These are phyloP conservation scores for Lasaia peninsularis DNA, from an alignment of 1,140 invertebrate genomes.

Conservation along the genomic window DNA sequence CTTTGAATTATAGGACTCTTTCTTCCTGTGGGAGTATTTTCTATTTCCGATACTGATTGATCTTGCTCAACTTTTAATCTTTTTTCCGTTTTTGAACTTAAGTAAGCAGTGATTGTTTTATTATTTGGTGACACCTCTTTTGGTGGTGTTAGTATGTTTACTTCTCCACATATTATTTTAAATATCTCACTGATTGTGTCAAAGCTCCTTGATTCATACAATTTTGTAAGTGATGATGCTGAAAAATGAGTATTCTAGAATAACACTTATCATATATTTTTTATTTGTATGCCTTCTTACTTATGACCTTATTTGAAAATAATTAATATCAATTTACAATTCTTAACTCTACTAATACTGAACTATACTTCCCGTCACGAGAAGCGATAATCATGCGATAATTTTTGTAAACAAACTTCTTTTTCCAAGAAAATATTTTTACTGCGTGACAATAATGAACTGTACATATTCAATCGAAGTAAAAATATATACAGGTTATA, in stretches of 20 bases:
- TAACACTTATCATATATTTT: neutral
- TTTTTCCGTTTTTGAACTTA: conserved; percentile 30
- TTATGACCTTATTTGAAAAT: too few relatives aligned
- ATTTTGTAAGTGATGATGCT: conserved; percentile 46
- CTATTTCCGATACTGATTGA: conserved; percentile 51
- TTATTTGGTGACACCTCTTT: conserved; percentile 8
- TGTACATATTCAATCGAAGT: too few relatives aligned
- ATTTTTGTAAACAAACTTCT: too few relatives aligned
- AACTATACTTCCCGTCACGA: too few relatives aligned
- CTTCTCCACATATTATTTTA: conserved; percentile 47
- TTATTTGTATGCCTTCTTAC: neutral
- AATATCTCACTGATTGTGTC: conserved; percentile 42
- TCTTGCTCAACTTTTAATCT: conserved; percentile 24
- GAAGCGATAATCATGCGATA: too few relatives aligned
- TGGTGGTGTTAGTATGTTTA: conserved; percentile 18
- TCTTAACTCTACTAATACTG: too few relatives aligned
- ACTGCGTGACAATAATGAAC: too few relatives aligned
- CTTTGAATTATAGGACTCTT: conserved; percentile 56
- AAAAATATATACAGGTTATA: too few relatives aligned
- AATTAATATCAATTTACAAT: too few relatives aligned
- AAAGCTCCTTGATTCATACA: conserved; percentile 53
- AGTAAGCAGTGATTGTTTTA: neutral
- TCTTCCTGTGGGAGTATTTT: conserved; percentile 49
- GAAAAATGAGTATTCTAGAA: conserved; percentile 22
- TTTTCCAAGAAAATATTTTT: too few relatives aligned